phyloP scores from a whole-genome alignment of 1,140 invertebrate genomes.

The Drosophila bifasciata region DNA sequence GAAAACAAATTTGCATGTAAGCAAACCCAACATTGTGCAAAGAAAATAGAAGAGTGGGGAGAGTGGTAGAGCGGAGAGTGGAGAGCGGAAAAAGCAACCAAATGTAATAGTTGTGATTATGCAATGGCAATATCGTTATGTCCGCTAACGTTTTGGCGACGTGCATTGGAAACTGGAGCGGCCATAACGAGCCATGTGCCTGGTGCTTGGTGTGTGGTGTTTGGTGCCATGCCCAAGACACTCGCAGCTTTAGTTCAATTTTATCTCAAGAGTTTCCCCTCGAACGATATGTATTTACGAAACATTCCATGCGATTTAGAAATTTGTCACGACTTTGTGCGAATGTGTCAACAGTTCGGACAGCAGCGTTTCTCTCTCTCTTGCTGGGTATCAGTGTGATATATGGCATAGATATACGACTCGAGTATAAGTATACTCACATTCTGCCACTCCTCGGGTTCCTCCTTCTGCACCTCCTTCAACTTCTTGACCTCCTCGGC shows the following conservation, averaged over 20 bases:
- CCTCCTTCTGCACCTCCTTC: conserved; percentile 89
- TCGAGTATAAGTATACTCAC: conserved; percentile 86
- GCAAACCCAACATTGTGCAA: conserved; percentile 55
- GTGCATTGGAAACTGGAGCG: conserved; percentile 76
- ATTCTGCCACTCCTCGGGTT: conserved; percentile 96
- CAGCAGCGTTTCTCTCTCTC: conserved; percentile 16
- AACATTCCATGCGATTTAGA: conserved; percentile 24
- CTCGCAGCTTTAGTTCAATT: conserved; percentile 29
- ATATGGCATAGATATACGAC: conserved; percentile 18
- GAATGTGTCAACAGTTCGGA: conserved; percentile 30
- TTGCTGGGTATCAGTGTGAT: not conserved
- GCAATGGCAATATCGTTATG: conserved; percentile 65
- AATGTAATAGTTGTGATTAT: conserved; percentile 71
- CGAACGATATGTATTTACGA: conserved; percentile 20
- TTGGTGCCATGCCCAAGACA: conserved; percentile 45
- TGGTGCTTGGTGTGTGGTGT: no score
- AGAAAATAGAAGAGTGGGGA: conserved; percentile 26
- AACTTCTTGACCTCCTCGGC: conserved; percentile 93
- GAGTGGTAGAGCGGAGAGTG: conserved; percentile 5
- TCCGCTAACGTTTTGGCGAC: conserved; percentile 56
- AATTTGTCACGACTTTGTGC: conserved; percentile 68
- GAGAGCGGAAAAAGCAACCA: conserved; percentile 51
- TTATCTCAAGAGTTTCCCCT: not conserved
- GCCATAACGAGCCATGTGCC: conserved; percentile 36
- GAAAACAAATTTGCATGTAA: conserved; percentile 66